These are phyloP conservation scores for Anseranas semipalmata DNA, from an alignment of 2,113 vertebrate genomes.

Conservation along the genomic window DNA sequence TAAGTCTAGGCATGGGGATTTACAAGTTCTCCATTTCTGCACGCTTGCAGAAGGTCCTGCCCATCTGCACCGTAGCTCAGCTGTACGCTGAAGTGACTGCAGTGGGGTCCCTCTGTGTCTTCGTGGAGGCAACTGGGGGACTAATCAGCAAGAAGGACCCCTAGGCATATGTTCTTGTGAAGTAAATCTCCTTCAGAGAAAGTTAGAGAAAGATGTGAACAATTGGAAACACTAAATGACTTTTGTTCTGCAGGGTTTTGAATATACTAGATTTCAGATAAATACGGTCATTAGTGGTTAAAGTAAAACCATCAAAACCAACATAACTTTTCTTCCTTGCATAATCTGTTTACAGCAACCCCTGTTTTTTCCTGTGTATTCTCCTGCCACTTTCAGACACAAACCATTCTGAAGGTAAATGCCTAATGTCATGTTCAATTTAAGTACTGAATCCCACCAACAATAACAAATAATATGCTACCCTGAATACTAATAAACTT, in stretches of 20 bases:
- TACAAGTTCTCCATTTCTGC: neutral
- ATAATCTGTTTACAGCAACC: neutral
- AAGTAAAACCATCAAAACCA: neutral
- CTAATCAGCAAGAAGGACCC: neutral
- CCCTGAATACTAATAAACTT: constrained; percentile 9
- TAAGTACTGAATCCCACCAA: neutral
- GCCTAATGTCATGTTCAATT: neutral
- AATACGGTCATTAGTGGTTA: neutral
- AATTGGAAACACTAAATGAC: neutral
- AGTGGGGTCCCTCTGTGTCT: neutral
- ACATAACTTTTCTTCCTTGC: neutral
- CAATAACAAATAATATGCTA: constrained; percentile 19
- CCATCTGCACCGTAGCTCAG: fast-evolving
- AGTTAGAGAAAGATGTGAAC: neutral
- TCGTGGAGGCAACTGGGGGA: neutral
- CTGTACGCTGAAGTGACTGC: fast-evolving
- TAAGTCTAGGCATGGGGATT: neutral
- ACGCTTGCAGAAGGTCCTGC: neutral
- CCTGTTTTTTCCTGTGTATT: neutral
- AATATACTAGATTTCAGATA: neutral
- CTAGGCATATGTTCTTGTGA: neutral
- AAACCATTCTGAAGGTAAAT: neutral
- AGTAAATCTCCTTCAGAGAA: neutral
- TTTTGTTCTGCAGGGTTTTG: neutral
- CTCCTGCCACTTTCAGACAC: neutral